Conservation (phyloP, 2,888 invertebrate genomes). For the Epinotia bilunana region DNA sequence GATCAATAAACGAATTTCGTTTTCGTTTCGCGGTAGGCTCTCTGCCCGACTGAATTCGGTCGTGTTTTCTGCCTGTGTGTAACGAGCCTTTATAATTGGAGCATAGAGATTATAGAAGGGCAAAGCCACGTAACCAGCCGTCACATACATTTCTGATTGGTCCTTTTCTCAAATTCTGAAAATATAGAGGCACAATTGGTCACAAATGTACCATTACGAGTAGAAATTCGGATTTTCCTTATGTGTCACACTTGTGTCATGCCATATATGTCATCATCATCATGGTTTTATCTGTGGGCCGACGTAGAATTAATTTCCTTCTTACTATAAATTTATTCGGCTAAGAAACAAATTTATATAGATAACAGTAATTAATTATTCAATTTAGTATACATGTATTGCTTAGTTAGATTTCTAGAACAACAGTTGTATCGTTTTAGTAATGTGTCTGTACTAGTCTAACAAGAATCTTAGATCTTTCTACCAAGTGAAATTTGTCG, state of each 20-base stretch:
- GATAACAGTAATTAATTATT: conserved; percentile 34
- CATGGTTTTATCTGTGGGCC: conserved; percentile 42
- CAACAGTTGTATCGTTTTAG: conserved; percentile 47
- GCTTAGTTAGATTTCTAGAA: conserved; percentile 13
- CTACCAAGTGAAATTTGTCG: conserved; percentile 55
- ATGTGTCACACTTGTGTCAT: conserved; percentile 36
- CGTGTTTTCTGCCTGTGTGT: no score
- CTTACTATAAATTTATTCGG: conserved; percentile 38
- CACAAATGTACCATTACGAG: neutral
- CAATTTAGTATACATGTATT: conserved; percentile 26
- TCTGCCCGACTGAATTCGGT: no score
- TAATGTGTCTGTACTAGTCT: conserved; percentile 57
- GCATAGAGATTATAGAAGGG: neutral
- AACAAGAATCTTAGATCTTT: conserved; percentile 44
- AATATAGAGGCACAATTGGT: conserved; percentile 9
- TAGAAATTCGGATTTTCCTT: conserved; percentile 13
- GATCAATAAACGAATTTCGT: no score
- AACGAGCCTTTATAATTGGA: no score
- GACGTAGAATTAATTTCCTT: conserved; percentile 35
- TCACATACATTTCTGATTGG: neutral
- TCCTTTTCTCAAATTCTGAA: neutral
- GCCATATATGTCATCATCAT: conserved; percentile 44
- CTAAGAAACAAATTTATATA: conserved; percentile 31
- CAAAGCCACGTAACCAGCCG: conserved; percentile 12
- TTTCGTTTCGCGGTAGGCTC: no score